Evolutionary conservation across 2,888 invertebrate species (phyloP), one percentile per base, ranked within the genome.

Genomic region (Tinea semifulvella): DNA sequence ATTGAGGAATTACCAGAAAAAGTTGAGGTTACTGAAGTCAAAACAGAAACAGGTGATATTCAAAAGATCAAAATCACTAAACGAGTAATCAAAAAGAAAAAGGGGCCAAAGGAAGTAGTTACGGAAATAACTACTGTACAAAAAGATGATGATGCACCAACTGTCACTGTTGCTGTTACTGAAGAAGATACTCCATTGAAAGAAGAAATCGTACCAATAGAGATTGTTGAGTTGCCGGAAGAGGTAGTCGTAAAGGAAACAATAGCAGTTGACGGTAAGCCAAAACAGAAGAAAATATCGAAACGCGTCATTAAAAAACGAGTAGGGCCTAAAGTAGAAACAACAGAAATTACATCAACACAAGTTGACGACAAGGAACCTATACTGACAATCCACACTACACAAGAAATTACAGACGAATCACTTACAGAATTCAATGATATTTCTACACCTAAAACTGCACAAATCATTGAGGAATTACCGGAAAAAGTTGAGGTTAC

Each of bases 271-370:
- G 68, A 77, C 46, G 63, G 60, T 45, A 60, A 71, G 57, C 54
- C 48, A 46, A 73, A 49, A 60, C 71, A 57, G 63, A 73, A 46
- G 59, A 61, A 68, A 20, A 64, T 40, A 7, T 57, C 48, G 50
- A 80, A 73, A 6, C 65, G 69, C 47, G 56, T 69, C 2, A 74
- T 82, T n/a, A 76, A 72, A 50, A 76, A 80, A 52, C 59, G 66
- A 2, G 55, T 64, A 36, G 67, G 61, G 48, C 49, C 58, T 38
- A 65, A 64, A 54, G 47, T 59, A 46, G 61, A 59, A 51, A 35
- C 57, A 22, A 56, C 56, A 50, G 42, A 69, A 57, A 54, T 68
- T 43, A 52, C 57, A 7, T 65, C 64, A 5, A 55, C 60, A 8
- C 57, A 66, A 50, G 63, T 65, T 50, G 64, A 65, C 38, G 64